Evolutionary conservation across 2,113 vertebrate genomes (phyloP).

Genomic region (Lichenostomus cassidix): DNA sequence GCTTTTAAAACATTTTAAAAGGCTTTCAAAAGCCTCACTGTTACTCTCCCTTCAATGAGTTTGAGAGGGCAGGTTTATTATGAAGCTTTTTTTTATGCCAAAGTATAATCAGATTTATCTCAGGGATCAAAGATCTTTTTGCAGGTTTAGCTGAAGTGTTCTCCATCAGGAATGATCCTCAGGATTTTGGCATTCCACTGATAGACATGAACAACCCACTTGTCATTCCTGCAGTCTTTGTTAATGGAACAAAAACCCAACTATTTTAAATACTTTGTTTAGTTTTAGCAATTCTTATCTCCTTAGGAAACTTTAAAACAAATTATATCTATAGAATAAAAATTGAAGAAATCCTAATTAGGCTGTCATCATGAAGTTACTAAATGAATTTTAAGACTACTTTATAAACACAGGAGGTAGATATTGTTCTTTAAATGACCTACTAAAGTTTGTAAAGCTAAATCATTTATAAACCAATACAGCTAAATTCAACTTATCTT

Average conservation of each 20-base stretch:
- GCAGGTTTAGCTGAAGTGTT: background rate
- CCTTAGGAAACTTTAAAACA: background rate
- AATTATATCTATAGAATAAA: background rate
- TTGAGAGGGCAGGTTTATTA: background rate
- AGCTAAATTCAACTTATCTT: conserved; percentile 12
- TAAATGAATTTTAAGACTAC: background rate
- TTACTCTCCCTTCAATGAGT: background rate
- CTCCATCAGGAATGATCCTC: background rate
- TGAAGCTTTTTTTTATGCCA: background rate
- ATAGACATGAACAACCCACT: background rate
- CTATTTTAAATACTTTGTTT: background rate
- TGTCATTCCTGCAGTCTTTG: background rate
- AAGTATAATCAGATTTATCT: background rate
- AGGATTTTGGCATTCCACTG: background rate
- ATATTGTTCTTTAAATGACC: conserved; percentile 3
- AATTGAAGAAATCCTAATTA: background rate
- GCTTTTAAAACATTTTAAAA: background rate
- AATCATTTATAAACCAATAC: conserved; percentile 13
- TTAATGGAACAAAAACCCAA: background rate
- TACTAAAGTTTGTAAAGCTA: conserved; percentile 41
- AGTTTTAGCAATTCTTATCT: background rate
- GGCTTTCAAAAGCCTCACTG: background rate
- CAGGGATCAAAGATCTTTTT: background rate
- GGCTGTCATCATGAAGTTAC: background rate
- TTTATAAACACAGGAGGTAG: background rate